Evolutionary conservation across 2,888 invertebrate species (phyloP).

Genomic region (Stenurella melanura): DNA sequence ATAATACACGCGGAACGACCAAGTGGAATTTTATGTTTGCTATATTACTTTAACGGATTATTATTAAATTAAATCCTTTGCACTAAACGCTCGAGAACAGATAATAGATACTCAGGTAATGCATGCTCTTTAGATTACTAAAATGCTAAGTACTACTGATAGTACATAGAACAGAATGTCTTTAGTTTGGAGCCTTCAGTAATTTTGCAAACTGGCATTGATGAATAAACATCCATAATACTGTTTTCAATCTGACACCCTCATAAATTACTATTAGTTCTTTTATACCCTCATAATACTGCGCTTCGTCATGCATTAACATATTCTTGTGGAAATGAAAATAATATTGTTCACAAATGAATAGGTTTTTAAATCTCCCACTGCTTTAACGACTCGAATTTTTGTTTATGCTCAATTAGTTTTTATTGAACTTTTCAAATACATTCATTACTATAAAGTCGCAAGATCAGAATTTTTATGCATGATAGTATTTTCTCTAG

Average conservation of each 20-base stretch:
- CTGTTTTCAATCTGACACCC: neutral
- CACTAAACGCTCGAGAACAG: too few relatives aligned
- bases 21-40: too few relatives aligned
- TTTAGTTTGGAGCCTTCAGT: too few relatives aligned
- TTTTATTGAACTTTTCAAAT: constrained; percentile 30
- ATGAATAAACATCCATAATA: too few relatives aligned
- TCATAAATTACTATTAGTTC: neutral
- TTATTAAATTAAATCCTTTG: too few relatives aligned
- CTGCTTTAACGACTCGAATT: neutral
- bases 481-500: constrained; percentile 51
- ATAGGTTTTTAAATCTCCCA: neutral
- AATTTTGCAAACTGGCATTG: too few relatives aligned
- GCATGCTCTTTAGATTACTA: too few relatives aligned
- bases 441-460: constrained; percentile 43
- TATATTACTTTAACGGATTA: too few relatives aligned
- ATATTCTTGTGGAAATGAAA: neutral
- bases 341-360: neutral
- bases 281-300: neutral
- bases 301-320: neutral
- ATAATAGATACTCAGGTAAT: too few relatives aligned
- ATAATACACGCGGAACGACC: too few relatives aligned
- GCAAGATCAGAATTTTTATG: constrained; percentile 52
- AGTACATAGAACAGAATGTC: too few relatives aligned
- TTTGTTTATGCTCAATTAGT: constrained; percentile 26
- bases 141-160: too few relatives aligned